Base-by-base conservation (phyloP, 2,797 vertebrate species). In the Rhinatrema bivittatum region DNA sequence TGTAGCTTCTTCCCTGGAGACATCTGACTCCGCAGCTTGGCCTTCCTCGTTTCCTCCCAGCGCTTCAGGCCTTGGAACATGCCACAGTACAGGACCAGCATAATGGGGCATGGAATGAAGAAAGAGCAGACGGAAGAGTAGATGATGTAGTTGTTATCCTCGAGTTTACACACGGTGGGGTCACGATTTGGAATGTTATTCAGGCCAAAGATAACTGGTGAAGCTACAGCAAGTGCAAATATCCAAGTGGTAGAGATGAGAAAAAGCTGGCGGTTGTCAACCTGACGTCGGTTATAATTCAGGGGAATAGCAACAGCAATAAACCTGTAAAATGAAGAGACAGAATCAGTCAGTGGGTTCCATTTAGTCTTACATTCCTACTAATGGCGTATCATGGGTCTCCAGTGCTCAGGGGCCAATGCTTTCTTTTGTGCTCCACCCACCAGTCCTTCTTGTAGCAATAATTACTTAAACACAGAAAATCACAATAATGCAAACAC, bases 61-160 rank as follows among this genome's bases (percentile, higher is more conserved):
- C 81, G 86, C 29, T 70, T 79, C 41, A 98, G 83, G 49, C 90
- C 88, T 0, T 86, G 86, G 63, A 95, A 93, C 71, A 96, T 92
- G 37, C 90, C 90, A 5, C 83, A 91, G 78, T 93, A 97, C 14
- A 98, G 91, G 56, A 97, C 70, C 56, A 98, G 65, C 94, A 95
- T 93, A 70, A 96, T 76, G 9, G 93, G 93, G 45, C 95, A 97
- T 10, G 94, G 95, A 58, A 98, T 85, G 68, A 98, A 92, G 79
- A 97, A 98, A 51, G 95, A 98, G 69, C 94, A 97, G 47, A 94
- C 76, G 7, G 93, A 97, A 7, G 93, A 97, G 59, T 89, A 97
- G 29, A 97, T 54, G 1, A 98, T 77, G 20, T 93, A 97, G 71
- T 87, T 87, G 44, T 87, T 56, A 50, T 91, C 85, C 66, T 97